Evolutionary conservation across 2,888 invertebrate genomes (phyloP), one percentile per base, ranked within the genome.

Genomic region (Colostygia pectinataria): DNA sequence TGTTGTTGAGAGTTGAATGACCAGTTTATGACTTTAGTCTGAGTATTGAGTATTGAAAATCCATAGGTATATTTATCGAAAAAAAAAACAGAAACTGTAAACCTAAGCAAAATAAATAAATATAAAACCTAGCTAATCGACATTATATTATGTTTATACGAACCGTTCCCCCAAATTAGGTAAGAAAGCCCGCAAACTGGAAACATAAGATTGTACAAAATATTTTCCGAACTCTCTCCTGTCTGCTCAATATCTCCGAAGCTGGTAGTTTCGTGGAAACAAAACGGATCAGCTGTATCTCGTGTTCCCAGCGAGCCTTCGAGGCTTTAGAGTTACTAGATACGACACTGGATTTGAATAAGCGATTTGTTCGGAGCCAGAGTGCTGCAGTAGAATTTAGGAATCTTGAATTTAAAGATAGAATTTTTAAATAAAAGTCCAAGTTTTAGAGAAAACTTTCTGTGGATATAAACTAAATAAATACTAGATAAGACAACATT

Each of bases 281-380:
- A 78, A 81, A 84, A 81, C 71, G 80, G 81, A 83, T 84, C 82
- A 80, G 74, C 66, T 69, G 74, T 75, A 77, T 78, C 75, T 69
- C 60, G 60, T 50, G 64, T 66, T 68, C 66, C 61, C 66, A 68
- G 67, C 52, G 63, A 61, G 57, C 57, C 59, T 61, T 31, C 65
- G 44, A 52, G 63, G 69, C 66, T 59, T 47, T 59, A 61, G 44
- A 55, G 59, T 46, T 56, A 53, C 79, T 81, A 55, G 80, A 81
- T 71, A 57, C 57, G 72, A 44, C 54, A 43, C 46, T 7, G 53
- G 60, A 61, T 65, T 60, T 50, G 59, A 59, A 62, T 59, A 58
- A 59, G 48, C 59, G 52, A 58, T 63, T 53, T 62, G 46, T 55
- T 58, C 54, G 33, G 56, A 52, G 47, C 37, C 49, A 25, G 41